These are phyloP conservation scores for Eupeodes corollae DNA, from an alignment of 1,140 invertebrate genomes.

Conservation along the genomic window DNA sequence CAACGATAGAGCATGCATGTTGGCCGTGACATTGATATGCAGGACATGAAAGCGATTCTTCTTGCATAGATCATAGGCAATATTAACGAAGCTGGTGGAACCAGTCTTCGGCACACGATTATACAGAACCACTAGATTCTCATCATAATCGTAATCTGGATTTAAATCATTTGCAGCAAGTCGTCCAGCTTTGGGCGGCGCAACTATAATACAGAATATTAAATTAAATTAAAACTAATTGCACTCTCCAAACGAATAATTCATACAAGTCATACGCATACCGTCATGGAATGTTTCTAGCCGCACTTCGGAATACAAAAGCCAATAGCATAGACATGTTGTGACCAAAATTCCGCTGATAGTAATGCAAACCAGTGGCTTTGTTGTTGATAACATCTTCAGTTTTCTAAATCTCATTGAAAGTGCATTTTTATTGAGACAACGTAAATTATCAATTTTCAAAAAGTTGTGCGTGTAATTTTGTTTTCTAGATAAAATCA, in stretches of 20 bases:
- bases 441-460: too few species aligned
- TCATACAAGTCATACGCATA: neutral
- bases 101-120: constrained; percentile 98
- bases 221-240: neutral
- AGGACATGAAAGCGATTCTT: constrained; percentile 87
- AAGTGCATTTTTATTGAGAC: too few species aligned
- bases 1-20: constrained; percentile 84
- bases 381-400: constrained; percentile 22
- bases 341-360: constrained; percentile 14
- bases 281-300: constrained; percentile 14
- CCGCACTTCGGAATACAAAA: constrained; percentile 18
- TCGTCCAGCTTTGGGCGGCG: neutral
- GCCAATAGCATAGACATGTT: constrained; percentile 20
- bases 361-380: constrained; percentile 20
- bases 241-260: neutral
- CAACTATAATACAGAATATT: neutral
- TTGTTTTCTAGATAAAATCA: too few species aligned
- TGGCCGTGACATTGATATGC: constrained; percentile 93
- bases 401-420: too few species aligned
- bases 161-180: neutral
- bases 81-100: constrained; percentile 94
- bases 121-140: constrained; percentile 76
- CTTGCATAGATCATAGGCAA: constrained; percentile 92
- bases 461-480: too few species aligned
- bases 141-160: constrained; percentile 34